Base-by-base conservation (phyloP, 2,888 invertebrate genomes). In the Pomacea canaliculata region DNA sequence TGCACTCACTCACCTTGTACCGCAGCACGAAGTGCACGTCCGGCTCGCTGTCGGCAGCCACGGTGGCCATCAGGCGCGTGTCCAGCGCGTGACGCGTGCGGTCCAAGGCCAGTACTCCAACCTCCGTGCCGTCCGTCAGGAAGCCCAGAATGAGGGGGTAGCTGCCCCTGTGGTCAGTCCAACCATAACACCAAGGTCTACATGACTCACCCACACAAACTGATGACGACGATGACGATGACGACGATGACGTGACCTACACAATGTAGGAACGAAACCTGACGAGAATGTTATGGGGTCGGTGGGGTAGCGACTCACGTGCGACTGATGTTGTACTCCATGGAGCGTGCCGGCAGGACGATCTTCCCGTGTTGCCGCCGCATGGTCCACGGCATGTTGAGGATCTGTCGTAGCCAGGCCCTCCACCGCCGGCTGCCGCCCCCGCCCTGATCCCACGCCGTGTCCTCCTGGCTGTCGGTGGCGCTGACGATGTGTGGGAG, bases 71-170 rank as follows among this genome's bases (percentile, higher is more conserved):
- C 5, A 80, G 78, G 13, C 77, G 73, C 37, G 72, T 76, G 73
- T 80, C 75, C 49, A 79, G 72, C 10, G 72, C 60, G 62, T 72
- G 71, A 1, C 73, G 77, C 18, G 74, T 68, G 19, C 66, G 63
- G 70, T 84, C 82, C n/a, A 86, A 75, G 2, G 81, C 74, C 27
- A 85, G 82, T 10, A 89, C 85, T 5, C 85, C 86, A 16, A 88
- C 86, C 79, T 88, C 88, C 18, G 82, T 82, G 4, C 88, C 88
- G 76, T 87, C 86, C 10, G 78, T 78, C 59, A 85, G 78, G 49
- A 86, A 83, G 0, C 88, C 88, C 13, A 88, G 80, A 13, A 85
- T 77, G 13, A 83, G 77, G 8, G 81, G 77, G 46, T 82, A 80
- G 48, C 82, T 83, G 27, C 86, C 85, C 19, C 74, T 74, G 60